Evolutionary conservation across 2,888 invertebrate genomes (phyloP).

Genomic region (Lithophane leautieri): DNA sequence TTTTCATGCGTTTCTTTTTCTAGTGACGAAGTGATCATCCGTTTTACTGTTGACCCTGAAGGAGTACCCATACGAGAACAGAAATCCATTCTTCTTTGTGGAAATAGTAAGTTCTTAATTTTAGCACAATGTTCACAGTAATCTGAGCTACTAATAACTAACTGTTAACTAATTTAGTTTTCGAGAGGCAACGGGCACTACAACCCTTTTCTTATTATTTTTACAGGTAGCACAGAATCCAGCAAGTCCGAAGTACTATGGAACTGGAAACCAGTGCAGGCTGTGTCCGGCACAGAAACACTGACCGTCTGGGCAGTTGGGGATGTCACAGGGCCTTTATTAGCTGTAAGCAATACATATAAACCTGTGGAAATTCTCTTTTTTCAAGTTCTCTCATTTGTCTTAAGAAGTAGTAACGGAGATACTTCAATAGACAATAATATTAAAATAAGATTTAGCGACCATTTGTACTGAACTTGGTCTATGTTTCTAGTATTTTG

Average conservation of each 20-base stretch:
- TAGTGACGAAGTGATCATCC: slow-evolving; percentile 92
- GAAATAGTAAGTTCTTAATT: slow-evolving; percentile 84
- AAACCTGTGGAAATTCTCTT: background rate
- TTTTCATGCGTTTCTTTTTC: slow-evolving; percentile 43
- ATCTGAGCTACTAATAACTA: no score
- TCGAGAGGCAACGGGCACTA: no score
- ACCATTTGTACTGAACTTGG: background rate
- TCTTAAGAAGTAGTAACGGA: background rate
- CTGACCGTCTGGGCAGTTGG: slow-evolving; percentile 91
- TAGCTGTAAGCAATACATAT: slow-evolving; percentile 81
- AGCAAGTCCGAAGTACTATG: slow-evolving; percentile 74
- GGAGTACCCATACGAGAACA: slow-evolving; percentile 92
- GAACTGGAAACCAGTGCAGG: slow-evolving; percentile 75
- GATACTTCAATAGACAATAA: background rate
- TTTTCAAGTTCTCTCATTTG: background rate
- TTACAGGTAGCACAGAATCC: slow-evolving; percentile 65
- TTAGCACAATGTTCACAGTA: no score
- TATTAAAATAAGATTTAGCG: background rate
- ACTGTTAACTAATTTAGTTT: no score
- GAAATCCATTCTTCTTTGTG: slow-evolving; percentile 92
- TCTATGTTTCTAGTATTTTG: background rate
- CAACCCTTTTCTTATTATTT: background rate
- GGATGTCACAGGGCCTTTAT: slow-evolving; percentile 92
- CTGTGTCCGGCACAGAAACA: slow-evolving; percentile 92
- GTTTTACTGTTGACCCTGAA: slow-evolving; percentile 92